phyloP scores from a whole-genome alignment of 1,140 invertebrate genomes.

The Trichonephila clavipes region DNA sequence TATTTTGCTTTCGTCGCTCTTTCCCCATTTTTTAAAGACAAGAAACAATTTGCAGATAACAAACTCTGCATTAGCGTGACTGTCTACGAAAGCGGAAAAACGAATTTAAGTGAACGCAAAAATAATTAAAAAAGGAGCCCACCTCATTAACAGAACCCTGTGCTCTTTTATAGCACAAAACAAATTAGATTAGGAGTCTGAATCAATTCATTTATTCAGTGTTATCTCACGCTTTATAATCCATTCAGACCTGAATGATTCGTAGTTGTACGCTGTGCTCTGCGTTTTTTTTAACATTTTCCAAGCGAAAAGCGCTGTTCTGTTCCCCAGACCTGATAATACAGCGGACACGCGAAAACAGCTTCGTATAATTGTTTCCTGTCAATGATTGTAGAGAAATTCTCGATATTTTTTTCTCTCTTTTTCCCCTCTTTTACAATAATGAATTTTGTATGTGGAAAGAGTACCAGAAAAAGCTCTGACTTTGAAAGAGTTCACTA shows the following conservation, averaged over 20 bases:
- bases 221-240: conserved; percentile 68
- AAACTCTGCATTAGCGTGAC: conserved; percentile 48
- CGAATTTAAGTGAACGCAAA: conserved; percentile 42
- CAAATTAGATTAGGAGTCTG: conserved; percentile 66
- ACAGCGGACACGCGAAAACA: conserved; percentile 47
- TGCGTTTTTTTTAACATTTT: not conserved
- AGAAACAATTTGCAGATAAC: conserved; percentile 26
- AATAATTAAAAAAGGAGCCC: conserved; percentile 55
- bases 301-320: not conserved
- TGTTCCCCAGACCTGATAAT: conserved; percentile 25
- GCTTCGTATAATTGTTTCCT: conserved; percentile 68
- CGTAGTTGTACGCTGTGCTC: not conserved
- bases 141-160: conserved; percentile 59
- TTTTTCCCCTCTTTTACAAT: conserved; percentile 46
- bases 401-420: conserved; percentile 37
- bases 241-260: conserved; percentile 45
- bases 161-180: conserved; percentile 53
- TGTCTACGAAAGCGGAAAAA: conserved; percentile 38
- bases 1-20: conserved; percentile 1
- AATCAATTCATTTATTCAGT: conserved; percentile 69
- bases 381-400: conserved; percentile 58
- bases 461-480: not conserved
- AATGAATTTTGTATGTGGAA: conserved; percentile 42
- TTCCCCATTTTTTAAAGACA: too few relatives aligned
- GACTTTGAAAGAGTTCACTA: conserved; percentile 14